Evolutionary conservation across 1,140 invertebrate genomes (phyloP).

Genomic region (Trachelipus rathkii): DNA sequence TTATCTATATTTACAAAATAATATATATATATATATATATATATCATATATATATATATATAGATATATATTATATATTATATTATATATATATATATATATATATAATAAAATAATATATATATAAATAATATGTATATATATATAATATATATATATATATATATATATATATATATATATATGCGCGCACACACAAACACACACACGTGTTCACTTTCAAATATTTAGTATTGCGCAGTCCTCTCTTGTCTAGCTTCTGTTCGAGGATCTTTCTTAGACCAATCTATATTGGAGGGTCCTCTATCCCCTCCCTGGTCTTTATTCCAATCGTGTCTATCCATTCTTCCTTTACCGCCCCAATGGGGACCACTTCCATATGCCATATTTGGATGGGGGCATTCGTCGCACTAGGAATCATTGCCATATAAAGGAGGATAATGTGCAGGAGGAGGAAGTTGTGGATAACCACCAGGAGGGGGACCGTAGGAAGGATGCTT

Average conservation of each 20-base stretch:
- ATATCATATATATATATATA: too few relatives aligned
- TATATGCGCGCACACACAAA: too few relatives aligned
- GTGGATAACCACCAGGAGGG: conserved; percentile 21
- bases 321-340: conserved; percentile 27
- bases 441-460: conserved; percentile 22
- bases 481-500: conserved; percentile 34
- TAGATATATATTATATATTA: conserved; percentile 1
- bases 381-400: conserved; percentile 27
- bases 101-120: too few relatives aligned
- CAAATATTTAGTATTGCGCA: not conserved
- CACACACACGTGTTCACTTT: not conserved
- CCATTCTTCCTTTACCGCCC: conserved; percentile 32
- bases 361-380: conserved; percentile 29
- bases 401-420: conserved; percentile 16
- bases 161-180: conserved; percentile 2
- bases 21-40: too few relatives aligned
- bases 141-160: too few relatives aligned
- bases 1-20: too few relatives aligned
- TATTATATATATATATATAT: too few relatives aligned
- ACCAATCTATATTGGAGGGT: not conserved
- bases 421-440: conserved; percentile 30
- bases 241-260: not conserved
- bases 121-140: too few relatives aligned
- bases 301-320: conserved; percentile 33
- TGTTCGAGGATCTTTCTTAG: not conserved